phyloP scores from a whole-genome alignment of 2,797 vertebrate genomes.

The Oreonectes daqikongensis region DNA sequence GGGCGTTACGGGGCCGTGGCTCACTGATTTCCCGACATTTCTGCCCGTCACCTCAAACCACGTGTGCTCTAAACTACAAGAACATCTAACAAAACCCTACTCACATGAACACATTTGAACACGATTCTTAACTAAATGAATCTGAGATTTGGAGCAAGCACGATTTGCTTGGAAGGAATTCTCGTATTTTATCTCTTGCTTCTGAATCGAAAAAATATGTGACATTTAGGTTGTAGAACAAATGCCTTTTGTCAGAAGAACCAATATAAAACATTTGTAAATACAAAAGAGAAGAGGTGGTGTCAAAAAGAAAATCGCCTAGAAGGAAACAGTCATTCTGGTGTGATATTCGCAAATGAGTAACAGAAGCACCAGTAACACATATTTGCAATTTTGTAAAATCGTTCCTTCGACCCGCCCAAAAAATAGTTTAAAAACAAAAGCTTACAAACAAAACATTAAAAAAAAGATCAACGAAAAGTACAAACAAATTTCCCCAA shows the following conservation, averaged over 20 bases:
- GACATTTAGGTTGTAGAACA: slow-evolving; percentile 71
- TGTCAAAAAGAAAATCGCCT: slow-evolving; percentile 76
- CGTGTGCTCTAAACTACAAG: slow-evolving; percentile 52
- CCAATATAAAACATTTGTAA: slow-evolving; percentile 69
- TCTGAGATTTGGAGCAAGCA: slow-evolving; percentile 1
- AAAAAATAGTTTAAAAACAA: slow-evolving; percentile 76
- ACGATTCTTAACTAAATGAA: slow-evolving; percentile 19
- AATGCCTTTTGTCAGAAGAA: slow-evolving; percentile 81
- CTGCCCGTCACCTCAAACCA: slow-evolving; percentile 41
- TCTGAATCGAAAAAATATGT: background rate
- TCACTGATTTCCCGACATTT: slow-evolving; percentile 15
- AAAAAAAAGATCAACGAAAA: slow-evolving; percentile 71
- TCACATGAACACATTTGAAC: slow-evolving; percentile 52
- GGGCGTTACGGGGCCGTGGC: slow-evolving; percentile 2
- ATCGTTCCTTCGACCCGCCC: slow-evolving; percentile 85
- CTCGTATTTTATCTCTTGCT: slow-evolving; percentile 51
- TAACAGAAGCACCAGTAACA: slow-evolving; percentile 88
- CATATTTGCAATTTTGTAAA: slow-evolving; percentile 76
- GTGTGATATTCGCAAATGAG: slow-evolving; percentile 79
- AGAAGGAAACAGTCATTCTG: slow-evolving; percentile 74
- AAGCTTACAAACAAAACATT: slow-evolving; percentile 82
- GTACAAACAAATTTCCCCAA: slow-evolving; percentile 76
- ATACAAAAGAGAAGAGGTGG: slow-evolving; percentile 78
- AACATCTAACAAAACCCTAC: slow-evolving; percentile 50
- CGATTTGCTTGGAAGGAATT: slow-evolving; percentile 51